phyloP scores from a whole-genome alignment of 2,888 invertebrate genomes.

The Netelia fuscicornis region DNA sequence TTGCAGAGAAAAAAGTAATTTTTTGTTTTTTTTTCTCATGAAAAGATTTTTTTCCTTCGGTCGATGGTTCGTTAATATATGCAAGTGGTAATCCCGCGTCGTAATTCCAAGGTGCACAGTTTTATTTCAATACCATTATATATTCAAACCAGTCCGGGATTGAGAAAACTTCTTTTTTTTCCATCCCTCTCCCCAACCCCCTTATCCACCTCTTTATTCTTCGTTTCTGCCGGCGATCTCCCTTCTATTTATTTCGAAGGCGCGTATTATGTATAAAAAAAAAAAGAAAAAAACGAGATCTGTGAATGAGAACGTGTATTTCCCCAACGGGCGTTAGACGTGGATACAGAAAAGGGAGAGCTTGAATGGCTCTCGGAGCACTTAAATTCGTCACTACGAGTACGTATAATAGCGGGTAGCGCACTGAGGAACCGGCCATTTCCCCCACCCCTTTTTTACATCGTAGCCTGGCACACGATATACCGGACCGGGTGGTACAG shows the following conservation, averaged over 20 bases:
- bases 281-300: not conserved
- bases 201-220: conserved; percentile 3
- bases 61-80: not conserved
- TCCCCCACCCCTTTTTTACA: conserved; percentile 40
- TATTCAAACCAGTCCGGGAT: conserved; percentile 12
- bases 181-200: not conserved
- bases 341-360: conserved; percentile 47
- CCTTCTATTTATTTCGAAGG: conserved; percentile 36
- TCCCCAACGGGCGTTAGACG: conserved; percentile 40
- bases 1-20: not conserved
- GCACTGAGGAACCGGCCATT: conserved; percentile 49
- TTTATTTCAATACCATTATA: conserved; percentile 12
- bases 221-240: conserved; percentile 30
- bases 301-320: conserved; percentile 58
- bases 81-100: conserved; percentile 16
- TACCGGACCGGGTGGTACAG: conserved; percentile 71
- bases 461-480: conserved; percentile 52
- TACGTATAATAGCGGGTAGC: conserved; percentile 44
- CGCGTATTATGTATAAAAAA: conserved; percentile 15
- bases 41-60: not conserved
- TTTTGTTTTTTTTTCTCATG: not conserved
- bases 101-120: conserved; percentile 40
- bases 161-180: conserved; percentile 6
- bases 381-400: conserved; percentile 66
- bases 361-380: conserved; percentile 60